Conservation (phyloP, 2,888 invertebrate genomes). For the Ophioninae sp. region DNA sequence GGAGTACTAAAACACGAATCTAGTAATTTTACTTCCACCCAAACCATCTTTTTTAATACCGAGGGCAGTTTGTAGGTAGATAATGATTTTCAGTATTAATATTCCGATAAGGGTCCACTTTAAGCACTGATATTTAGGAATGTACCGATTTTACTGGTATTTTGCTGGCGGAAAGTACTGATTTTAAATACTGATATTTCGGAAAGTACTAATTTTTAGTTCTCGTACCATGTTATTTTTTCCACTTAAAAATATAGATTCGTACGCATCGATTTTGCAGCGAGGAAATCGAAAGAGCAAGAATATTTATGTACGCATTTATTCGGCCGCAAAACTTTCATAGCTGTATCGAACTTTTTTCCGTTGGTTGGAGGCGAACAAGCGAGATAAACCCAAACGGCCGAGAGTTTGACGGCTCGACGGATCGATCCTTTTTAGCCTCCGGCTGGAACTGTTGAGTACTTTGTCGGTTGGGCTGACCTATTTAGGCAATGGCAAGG, state of each 20-base stretch:
- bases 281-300: background rate
- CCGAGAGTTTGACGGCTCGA: slow-evolving; percentile 51
- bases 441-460: slow-evolving; percentile 60
- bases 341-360: background rate
- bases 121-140: too few species aligned
- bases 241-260: background rate
- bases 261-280: background rate
- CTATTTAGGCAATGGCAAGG: slow-evolving; percentile 69
- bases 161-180: too few species aligned
- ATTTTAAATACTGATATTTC: too few species aligned
- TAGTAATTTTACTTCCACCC: too few species aligned
- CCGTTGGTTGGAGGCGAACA: background rate
- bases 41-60: too few species aligned
- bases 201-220: background rate
- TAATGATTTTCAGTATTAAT: too few species aligned
- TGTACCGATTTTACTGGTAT: too few species aligned
- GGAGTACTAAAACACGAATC: too few species aligned
- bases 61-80: too few species aligned
- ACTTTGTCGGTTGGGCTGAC: slow-evolving; percentile 64
- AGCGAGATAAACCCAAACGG: slow-evolving; percentile 28
- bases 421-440: slow-evolving; percentile 64
- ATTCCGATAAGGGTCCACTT: too few species aligned
- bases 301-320: background rate
- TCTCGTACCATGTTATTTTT: background rate
- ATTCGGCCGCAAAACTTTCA: background rate